Evolutionary conservation across 2,797 vertebrate species (phyloP).

Genomic region (Sebastes flavidus): DNA sequence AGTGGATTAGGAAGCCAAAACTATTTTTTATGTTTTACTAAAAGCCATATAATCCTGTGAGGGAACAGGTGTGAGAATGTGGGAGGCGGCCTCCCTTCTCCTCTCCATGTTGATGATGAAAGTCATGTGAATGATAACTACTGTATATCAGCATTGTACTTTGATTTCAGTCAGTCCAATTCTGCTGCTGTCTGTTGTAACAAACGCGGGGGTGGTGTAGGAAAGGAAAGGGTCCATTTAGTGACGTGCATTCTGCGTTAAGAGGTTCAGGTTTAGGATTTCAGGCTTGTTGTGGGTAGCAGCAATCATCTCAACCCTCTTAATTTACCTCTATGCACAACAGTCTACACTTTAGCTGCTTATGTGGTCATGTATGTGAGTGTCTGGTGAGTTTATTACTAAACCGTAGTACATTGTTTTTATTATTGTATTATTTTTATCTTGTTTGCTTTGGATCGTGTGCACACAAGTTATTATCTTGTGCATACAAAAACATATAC

Average conservation of each 20-base stretch:
- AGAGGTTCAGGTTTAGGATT: neutral
- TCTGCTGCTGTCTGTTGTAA: neutral
- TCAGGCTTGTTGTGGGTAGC: slow-evolving; percentile 4
- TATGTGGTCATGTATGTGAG: neutral
- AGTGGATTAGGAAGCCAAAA: slow-evolving; percentile 16
- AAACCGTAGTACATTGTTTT: neutral
- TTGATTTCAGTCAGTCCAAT: neutral
- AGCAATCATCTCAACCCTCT: slow-evolving; percentile 2
- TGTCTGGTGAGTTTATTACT: neutral
- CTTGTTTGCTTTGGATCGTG: neutral
- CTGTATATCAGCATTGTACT: neutral
- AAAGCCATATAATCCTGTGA: slow-evolving; percentile 65
- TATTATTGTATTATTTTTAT: neutral
- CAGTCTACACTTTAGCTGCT: slow-evolving; percentile 5
- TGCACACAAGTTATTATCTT: neutral
- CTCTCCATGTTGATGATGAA: neutral
- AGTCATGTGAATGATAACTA: slow-evolving; percentile 11
- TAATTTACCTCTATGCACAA: slow-evolving; percentile 38
- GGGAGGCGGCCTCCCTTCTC: slow-evolving; percentile 21
- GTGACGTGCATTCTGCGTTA: neutral
- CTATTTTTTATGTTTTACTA: slow-evolving; percentile 30
- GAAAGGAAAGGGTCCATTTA: neutral
- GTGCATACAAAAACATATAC: neutral
- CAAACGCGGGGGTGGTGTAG: neutral
- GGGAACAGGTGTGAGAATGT: slow-evolving; percentile 26